These are phyloP conservation scores for Eilema caniola DNA, from an alignment of 2,888 invertebrate genomes.

Conservation along the genomic window DNA sequence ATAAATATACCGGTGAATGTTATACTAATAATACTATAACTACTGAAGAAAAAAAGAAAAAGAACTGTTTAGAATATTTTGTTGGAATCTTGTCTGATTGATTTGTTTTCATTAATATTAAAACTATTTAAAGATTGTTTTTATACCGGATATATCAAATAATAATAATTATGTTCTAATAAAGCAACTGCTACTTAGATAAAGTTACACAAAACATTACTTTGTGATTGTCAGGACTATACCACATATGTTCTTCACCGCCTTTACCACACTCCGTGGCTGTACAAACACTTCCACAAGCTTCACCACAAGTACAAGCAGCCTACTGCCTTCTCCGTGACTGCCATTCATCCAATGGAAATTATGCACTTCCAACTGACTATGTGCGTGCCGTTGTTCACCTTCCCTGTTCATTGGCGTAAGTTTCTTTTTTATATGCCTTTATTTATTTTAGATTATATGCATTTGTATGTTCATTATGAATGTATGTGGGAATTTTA, in stretches of 20 bases:
- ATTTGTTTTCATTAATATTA: no score
- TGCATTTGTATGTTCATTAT: no score
- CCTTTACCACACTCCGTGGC: constrained; percentile 89
- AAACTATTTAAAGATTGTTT: no score
- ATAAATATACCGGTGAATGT: no score
- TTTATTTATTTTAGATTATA: no score
- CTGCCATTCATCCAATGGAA: constrained; percentile 91
- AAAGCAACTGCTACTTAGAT: not conserved
- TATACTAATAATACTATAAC: no score
- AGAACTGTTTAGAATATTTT: no score
- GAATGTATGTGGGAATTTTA: no score
- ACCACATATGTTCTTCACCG: constrained; percentile 89
- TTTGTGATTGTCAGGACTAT: constrained; percentile 81
- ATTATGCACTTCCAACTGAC: constrained; percentile 88
- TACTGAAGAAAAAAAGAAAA: no score
- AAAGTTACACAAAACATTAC: not conserved
- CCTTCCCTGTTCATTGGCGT: constrained; percentile 90
- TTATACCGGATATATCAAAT: no score
- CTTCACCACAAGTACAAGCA: constrained; percentile 92
- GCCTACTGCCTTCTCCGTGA: constrained; percentile 92
- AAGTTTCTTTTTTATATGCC: constrained; percentile 61
- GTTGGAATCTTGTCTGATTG: no score
- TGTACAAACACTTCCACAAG: constrained; percentile 91
- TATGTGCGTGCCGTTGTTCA: constrained; percentile 88
- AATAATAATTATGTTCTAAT: not conserved